A percentile compares a stretch with the other conserved stretches of the same genome.
These are phyloP conservation scores for Aldrovandia affinis DNA, from an alignment of 2,797 vertebrate genomes.

Conservation along the genomic window DNA sequence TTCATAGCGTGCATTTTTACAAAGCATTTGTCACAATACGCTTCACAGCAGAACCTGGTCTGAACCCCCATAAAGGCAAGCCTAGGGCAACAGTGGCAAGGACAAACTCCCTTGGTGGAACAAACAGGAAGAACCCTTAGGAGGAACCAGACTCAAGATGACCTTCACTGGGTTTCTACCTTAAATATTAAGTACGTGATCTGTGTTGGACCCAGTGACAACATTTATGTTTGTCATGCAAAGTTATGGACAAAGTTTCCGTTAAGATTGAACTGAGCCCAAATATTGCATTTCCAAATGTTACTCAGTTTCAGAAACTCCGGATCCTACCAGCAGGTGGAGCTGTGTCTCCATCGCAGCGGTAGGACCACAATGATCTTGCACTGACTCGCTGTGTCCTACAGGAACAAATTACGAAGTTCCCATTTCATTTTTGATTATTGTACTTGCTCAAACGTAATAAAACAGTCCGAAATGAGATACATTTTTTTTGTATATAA, in stretches of 20 bases:
- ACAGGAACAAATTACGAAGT: neutral
- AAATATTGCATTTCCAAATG: neutral
- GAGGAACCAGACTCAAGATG: too few species aligned
- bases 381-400: neutral
- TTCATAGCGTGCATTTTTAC: too few species aligned
- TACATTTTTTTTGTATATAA: neutral
- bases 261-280: neutral
- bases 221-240: neutral
- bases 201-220: neutral
- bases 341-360: slow-evolving; percentile 18
- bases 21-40: too few species aligned
- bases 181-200: neutral
- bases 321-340: slow-evolving; percentile 24
- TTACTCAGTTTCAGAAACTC: neutral
- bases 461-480: neutral
- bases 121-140: too few species aligned
- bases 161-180: neutral
- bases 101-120: too few species aligned
- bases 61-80: too few species aligned
- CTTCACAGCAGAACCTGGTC: too few species aligned
- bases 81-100: too few species aligned
- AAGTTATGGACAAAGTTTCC: neutral
- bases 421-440: neutral
- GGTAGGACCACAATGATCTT: neutral
- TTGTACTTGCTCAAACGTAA: neutral